A percentile compares a stretch with the other conserved stretches of the same genome.
Evolutionary conservation across 2,113 vertebrate species (phyloP).

Genomic region (Tautogolabrus adspersus): DNA sequence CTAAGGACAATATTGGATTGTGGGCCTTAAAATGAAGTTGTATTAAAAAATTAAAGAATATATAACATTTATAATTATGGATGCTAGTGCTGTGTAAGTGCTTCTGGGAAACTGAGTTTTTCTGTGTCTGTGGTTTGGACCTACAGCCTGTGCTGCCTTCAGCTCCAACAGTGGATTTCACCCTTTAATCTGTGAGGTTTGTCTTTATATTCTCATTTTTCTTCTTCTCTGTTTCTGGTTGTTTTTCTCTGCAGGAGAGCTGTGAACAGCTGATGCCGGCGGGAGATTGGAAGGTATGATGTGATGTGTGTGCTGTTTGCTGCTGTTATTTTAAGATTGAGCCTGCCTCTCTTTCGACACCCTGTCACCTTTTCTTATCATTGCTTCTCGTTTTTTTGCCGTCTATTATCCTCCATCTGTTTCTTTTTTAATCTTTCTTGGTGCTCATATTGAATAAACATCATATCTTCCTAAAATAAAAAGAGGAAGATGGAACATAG

Average conservation of each 20-base stretch:
- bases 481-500: background rate
- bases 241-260: conserved; percentile 86
- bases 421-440: conserved; percentile 1
- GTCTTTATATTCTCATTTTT: background rate
- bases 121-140: conserved; percentile 54
- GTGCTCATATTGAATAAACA: background rate
- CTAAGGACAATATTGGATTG: too few species aligned
- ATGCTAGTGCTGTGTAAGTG: background rate
- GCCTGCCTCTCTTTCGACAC: background rate
- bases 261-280: conserved; percentile 88
- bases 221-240: conserved; percentile 17
- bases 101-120: conserved; percentile 49
- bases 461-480: background rate
- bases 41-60: too few species aligned
- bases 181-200: background rate
- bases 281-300: conserved; percentile 94
- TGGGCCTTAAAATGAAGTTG: too few species aligned
- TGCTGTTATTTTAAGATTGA: background rate
- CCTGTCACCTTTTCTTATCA: background rate
- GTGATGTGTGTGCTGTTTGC: background rate
- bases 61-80: too few species aligned
- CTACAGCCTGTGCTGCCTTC: conserved; percentile 17
- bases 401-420: conserved; percentile 1
- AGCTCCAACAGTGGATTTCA: conserved; percentile 32
- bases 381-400: background rate